Evolutionary conservation across 2,888 invertebrate species (phyloP), one percentile per base, ranked within the genome.

Genomic region (Polymixis flavicincta): DNA sequence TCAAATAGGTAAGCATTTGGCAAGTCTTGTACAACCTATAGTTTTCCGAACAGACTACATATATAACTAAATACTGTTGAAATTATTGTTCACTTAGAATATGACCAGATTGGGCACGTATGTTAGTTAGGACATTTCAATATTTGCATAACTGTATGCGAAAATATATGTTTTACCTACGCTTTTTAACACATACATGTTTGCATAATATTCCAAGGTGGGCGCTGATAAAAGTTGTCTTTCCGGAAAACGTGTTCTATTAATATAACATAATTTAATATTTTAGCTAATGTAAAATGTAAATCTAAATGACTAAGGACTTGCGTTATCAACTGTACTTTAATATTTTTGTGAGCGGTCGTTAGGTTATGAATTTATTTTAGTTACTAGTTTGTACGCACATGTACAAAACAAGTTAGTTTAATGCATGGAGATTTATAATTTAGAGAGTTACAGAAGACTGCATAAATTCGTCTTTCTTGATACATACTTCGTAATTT

Each of bases 91-190:
- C 42, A 25, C 6, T 59, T 55, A 50, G 6, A 55, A n/a, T 32
- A 55, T 13, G 42, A 57, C 25, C n/a, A 80, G 77, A 80, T 80
- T 60, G 65, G 65, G 68, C 81, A 80, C 80, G 76, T 76, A 42
- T 32, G 14, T n/a, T n/a, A 22, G 28, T 17, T 76, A 50, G 11
- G 5, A 37, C 3, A 64, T 65, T 50, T 52, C 42, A 59, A 50
- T 71, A 70, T 80, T 80, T 70, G 37, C 25, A 48, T 80, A 75
- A 75, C 74, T 57, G 79, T 65, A 42, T 71, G 54, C 63, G 37
- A 71, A 74, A 57, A 69, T 55, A 69, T 60, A 66, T 55, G n/a
- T 69, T 78, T 55, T 32, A 65, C 61, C n/a, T 22, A 50, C n/a
- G 25, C 22, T 66, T 79, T 69, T 74, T 65, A 8, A 68, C 59